Base-by-base conservation (phyloP, 2,797 vertebrate genomes). In the Poliocrania exsul region DNA sequence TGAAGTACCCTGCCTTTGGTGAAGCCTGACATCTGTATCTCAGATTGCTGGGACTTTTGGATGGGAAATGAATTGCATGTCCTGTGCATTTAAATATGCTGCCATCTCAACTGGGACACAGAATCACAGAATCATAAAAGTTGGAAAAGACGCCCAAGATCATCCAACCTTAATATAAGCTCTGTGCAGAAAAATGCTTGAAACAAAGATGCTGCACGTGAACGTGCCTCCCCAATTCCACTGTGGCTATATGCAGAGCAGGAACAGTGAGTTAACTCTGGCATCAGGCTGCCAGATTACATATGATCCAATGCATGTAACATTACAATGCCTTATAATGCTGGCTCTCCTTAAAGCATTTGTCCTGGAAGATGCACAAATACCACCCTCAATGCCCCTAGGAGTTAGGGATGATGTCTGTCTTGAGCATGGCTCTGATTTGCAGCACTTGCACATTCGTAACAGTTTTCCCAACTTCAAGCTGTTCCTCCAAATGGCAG, bases 401-500 rank as follows among this genome's bases (percentile, higher is more conserved):
- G 90, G 90, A 88, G 67, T 84, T 93, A 50, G 78, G 74, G 82
- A 78, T 0, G 6, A 66, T 16, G 85, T 47, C 65, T 62, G 75
- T 71, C 78, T 56, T 23, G 42, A 86, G 37, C 3, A 11, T 2
- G 3, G 73, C 78, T 77, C 67, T 3, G 23, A 51, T 90, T 83
- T 93, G 88, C 92, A 93, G 77, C 10, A 0, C 60, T 78, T 16
- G 23, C 66, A 40, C 0, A 1, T 71, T 88, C n/a, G 11, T 88
- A 95, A 90, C 81, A 88, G 92, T 81, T 90, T 93, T 84, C 80
- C 91, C 92, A 89, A 91, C 91, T 92, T 82, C 95, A 94, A 94
- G 91, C 92, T 95, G 95, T 82, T 94, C 74, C 69, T 82, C 71
- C 84, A 87, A 84, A 29, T 17, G 67, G 40, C 31, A n/a, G 51